Conservation (phyloP, 1,140 invertebrate genomes). For the Melitaea cinxia region DNA sequence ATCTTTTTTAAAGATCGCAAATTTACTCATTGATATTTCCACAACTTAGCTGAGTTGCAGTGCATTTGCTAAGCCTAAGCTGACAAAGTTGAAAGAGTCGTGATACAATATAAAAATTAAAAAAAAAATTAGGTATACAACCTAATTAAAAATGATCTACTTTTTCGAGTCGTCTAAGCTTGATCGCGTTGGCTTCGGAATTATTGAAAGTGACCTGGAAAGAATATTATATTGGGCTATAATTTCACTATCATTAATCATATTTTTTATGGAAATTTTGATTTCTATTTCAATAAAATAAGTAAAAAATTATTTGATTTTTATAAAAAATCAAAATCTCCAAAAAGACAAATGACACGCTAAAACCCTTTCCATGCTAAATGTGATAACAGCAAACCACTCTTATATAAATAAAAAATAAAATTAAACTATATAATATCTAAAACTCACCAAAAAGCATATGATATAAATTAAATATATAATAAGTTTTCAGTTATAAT, state of each 20-base stretch:
- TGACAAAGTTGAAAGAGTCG: slow-evolving; percentile 4
- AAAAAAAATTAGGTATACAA: slow-evolving; percentile 13
- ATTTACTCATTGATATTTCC: slow-evolving; percentile 2
- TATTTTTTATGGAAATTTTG: slow-evolving; percentile 15
- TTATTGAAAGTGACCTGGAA: slow-evolving; percentile 75
- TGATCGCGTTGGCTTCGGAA: slow-evolving; percentile 66
- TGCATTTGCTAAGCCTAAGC: slow-evolving; percentile 39
- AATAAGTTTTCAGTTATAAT: background rate
- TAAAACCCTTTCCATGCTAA: slow-evolving; percentile 29
- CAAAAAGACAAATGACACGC: slow-evolving; percentile 27
- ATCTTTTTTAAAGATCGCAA: background rate
- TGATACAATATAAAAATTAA: slow-evolving; percentile 14
- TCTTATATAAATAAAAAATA: slow-evolving; percentile 11
- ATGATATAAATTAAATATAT: slow-evolving; percentile 29
- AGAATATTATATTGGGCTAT: slow-evolving; percentile 25
- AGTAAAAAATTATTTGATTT: background rate
- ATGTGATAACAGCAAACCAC: slow-evolving; percentile 25
- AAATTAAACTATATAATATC: slow-evolving; percentile 13
- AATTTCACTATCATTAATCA: background rate
- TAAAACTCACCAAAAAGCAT: slow-evolving; percentile 22
- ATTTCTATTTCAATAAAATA: slow-evolving; percentile 1
- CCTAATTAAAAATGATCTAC: slow-evolving; percentile 33
- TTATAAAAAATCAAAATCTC: slow-evolving; percentile 7
- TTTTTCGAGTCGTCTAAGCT: slow-evolving; percentile 66
- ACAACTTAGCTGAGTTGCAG: slow-evolving; percentile 21